Evolutionary conservation across 2,888 invertebrate genomes (phyloP), one percentile per base, ranked within the genome.

Genomic region (Drosophila anomelani): DNA sequence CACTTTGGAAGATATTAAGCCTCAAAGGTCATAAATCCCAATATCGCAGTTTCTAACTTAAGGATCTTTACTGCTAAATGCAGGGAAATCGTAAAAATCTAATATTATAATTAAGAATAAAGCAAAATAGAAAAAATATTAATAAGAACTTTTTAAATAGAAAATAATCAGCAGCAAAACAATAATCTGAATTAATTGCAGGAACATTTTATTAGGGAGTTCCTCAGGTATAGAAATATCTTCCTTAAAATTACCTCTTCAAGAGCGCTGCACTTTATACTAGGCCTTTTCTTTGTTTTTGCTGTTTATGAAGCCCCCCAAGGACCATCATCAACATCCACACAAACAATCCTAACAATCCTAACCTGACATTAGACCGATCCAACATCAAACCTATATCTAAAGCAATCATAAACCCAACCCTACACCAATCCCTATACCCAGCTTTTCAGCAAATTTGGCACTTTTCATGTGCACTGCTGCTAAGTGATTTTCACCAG

Each of bases 381-480:
- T 3, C 15, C 44, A 6, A 44, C 3, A 13, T 0, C 23, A 23
- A 46, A 7, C 13, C 13, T 23, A 44, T 9, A n/a, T 4, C 5
- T 26, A 26, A 3, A n/a, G 6, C 23, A 44, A 44, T 7, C 13
- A 23, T 9, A 26, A 26, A 26, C 26, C 13, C 7, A 23, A 43
- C 2, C 13, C 23, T 10, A 36, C 8, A 29, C 34, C 34, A 7
- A 38, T 20, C 13, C 34, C 36, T 3, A 20, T 5, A 32, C 20
- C 13, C 20, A 32, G 15, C 47, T 69, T 69, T 70, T 83, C 63
- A 60, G 78, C 80, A 77, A 73, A 77, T 77, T 82, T 71, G 54
- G 77, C 74, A 77, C 68, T 71, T 80, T 80, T 73, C 80, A 51
- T 83, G 70, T 68, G 71, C 34, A 63, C 41, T 55, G 67, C 70